Base-by-base conservation (phyloP, 2,113 vertebrate genomes). In the Probosciger aterrimus region DNA sequence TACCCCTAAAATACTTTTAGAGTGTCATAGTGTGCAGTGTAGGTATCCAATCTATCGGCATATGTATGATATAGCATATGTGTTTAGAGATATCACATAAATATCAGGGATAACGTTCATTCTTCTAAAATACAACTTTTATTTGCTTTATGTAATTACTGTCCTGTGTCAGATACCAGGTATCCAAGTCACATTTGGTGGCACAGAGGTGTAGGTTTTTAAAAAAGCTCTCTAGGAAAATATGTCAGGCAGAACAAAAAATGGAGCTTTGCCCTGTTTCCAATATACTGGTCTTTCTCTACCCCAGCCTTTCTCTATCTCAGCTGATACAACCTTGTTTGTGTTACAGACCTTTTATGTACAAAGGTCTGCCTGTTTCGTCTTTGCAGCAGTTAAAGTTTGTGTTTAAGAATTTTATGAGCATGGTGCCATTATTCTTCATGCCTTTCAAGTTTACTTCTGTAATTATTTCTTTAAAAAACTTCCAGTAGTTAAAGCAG, bases 401-500 rank as follows among this genome's bases (percentile, higher is more conserved):
- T 79, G 15, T 43, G 18, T 12, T 68, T 69, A 35, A 59, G 41
- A 86, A n/a, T 74, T 92, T 77, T 82, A 28, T 50, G 27, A 74
- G 23, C 6, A 53, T 5, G 7, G 4, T 44, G 23, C 16, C 1
- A 0, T 50, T 90, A 27, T 24, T 8, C 24, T 85, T 71, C 10
- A 35, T 53, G 25, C 17, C 90, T 73, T 86, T 68, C 6, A 3
- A 47, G 28, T 24, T 62, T 65, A 49, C 63, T 59, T 67, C 22
- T 70, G 60, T 52, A 59, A 31, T 86, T 78, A 41, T 46, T 89
- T 68, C 27, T 80, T 92, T 93, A 20, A 92, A 86, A 33, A 44
- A 59, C 49, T 64, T 52, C 20, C 8, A 41, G 9, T 64, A 63
- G 95, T 88, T 69, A 25, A 95, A 85, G 53, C 69, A 94, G 57